Evolutionary conservation across 2,113 vertebrate genomes (phyloP), one percentile per base, ranked within the genome.

Genomic region (Hepsetus odoe): DNA sequence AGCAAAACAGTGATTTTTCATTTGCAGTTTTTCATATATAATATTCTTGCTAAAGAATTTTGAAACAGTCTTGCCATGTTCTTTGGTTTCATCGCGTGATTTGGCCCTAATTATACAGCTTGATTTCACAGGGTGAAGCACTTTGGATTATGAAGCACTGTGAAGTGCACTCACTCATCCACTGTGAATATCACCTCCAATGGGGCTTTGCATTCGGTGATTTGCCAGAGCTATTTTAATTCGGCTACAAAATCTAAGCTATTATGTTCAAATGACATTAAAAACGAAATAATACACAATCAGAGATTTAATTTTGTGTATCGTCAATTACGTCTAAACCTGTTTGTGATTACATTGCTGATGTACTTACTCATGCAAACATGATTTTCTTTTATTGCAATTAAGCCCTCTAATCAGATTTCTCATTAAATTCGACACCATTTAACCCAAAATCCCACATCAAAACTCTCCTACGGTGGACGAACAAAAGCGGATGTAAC

Each of bases 61-160:
- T 68, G 26, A 49, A 8, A 16, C 40, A 67, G 4, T 16, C 24
- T 20, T 56, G 18, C 49, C 8, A 68, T 72, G 56, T 38, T 76
- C 33, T 75, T 53, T 24, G 18, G 73, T 76, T 79, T 76, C 24
- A 70, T 61, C 42, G 24, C 38, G 68, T 64, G 77, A 76, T 81
- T 76, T 51, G 71, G 46, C 26, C 72, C 11, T 77, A 77, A 86
- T 72, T 77, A 79, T 55, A 70, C 53, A 44, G 49, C 53, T 46
- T 9, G 14, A 35, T 71, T 71, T 71, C 56, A 42, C 22, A 22
- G 46, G 61, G 32, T 18, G 65, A 59, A 16, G 70, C 53, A 58
- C 13, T 55, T 16, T 24, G n/a, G 28, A 12, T 7, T 58, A 40
- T 58, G n/a, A 58, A 42, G 7, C 35, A 53, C 51, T 55, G 51